A percentile compares a stretch with the other conserved stretches of the same genome.
Conservation (phyloP, 2,888 invertebrate genomes). For the Acleris emargana region DNA sequence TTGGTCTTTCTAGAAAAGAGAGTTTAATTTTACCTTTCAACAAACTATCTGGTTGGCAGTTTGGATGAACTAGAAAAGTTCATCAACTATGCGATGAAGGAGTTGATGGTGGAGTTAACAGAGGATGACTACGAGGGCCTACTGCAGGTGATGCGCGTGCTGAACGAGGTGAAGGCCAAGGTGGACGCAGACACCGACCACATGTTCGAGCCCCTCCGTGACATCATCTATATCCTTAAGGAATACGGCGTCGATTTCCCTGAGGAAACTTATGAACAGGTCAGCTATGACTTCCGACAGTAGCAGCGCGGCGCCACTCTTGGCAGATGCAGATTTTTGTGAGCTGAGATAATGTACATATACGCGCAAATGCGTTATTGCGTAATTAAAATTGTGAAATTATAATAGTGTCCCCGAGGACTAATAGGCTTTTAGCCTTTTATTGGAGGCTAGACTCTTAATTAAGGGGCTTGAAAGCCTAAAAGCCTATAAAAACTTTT, state of each 20-base stretch:
- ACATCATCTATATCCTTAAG: conserved; percentile 92
- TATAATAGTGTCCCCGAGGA: no score
- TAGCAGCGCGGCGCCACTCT: no score
- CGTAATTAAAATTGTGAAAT: no score
- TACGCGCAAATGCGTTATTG: no score
- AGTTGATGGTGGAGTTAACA: conserved; percentile 87
- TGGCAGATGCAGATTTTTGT: no score
- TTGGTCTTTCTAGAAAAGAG: no score
- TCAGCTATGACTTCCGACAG: conserved; percentile 47
- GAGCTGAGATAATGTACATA: no score
- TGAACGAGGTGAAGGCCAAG: conserved; percentile 90
- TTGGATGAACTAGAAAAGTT: conserved; percentile 91
- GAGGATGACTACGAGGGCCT: conserved; percentile 95
- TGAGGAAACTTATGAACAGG: conserved; percentile 90
- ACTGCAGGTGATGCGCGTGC: conserved; percentile 91
- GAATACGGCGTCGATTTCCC: conserved; percentile 94
- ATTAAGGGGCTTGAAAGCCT: no score
- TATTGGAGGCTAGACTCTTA: no score
- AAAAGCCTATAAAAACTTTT: no score
- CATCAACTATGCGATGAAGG: conserved; percentile 89
- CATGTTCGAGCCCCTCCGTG: conserved; percentile 95
- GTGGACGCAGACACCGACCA: conserved; percentile 87
- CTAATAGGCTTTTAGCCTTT: no score
- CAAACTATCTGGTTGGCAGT: conserved; percentile 66
- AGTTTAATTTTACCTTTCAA: background rate